Percentiles rank a stretch among this genome's conserved stretches.
These are phyloP conservation scores for Amazona finschi DNA, from an alignment of 2,797 vertebrate species.

Conservation along the genomic window DNA sequence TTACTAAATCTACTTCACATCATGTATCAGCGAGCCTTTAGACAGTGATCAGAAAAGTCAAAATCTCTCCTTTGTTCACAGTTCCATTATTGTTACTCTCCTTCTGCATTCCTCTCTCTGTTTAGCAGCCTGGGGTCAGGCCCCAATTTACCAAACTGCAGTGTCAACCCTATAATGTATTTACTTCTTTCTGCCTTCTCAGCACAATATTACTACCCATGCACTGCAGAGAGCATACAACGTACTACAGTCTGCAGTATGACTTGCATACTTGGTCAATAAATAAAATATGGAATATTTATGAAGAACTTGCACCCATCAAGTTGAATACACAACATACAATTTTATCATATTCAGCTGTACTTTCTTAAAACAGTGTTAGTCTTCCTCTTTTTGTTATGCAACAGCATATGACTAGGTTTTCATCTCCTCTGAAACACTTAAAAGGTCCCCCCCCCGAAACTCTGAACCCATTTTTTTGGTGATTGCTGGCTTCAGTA, in stretches of 20 bases:
- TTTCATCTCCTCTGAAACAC: neutral
- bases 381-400: neutral
- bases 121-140: neutral
- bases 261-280: neutral
- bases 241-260: neutral
- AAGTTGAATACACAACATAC: neutral
- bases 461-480: neutral
- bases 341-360: neutral
- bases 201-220: neutral
- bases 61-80: neutral
- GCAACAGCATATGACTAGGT: neutral
- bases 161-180: neutral
- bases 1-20: neutral
- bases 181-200: neutral
- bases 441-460: neutral
- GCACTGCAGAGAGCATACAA: neutral
- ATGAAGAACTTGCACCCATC: neutral
- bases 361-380: neutral
- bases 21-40: neutral
- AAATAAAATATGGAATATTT: neutral
- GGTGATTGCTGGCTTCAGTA: constrained; percentile 13
- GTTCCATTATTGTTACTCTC: neutral
- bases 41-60: neutral
- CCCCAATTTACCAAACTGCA: neutral
- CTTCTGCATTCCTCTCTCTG: neutral